Evolutionary conservation across 2,113 vertebrate species (phyloP), one percentile per base, ranked within the genome.

Genomic region (Cyanoderma ruficeps): DNA sequence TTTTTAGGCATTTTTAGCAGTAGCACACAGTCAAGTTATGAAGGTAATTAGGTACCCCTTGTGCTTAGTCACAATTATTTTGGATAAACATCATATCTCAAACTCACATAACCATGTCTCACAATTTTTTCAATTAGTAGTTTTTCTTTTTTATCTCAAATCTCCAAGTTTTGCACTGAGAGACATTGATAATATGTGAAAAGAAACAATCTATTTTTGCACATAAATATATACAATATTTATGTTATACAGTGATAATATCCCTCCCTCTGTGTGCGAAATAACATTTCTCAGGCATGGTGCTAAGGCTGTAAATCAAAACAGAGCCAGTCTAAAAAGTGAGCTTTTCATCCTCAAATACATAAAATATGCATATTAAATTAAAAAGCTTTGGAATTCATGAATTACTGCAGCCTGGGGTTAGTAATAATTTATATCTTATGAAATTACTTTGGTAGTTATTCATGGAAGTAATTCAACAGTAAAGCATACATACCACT

Each of bases 401-500:
- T 95, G 85, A 89, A 78, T 83, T 94, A 90, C 85, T 89, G 27
- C 83, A 81, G 79, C 75, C 77, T 72, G 61, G 39, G 49, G 71
- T 78, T 91, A 86, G 87, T 80, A 95, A 94, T 95, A 94, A 96
- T 96, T 96, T 93, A 94, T 97, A 79, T 77, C 53, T 57, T 77
- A 56, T 50, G 72, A 95, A 94, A 95, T 95, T 95, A 82, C 69
- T 89, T 72, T 56, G 68, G 49, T 82, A 87, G 72, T 89, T 93
- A 89, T 95, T 84, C 35, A 94, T 75, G 65, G 39, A 57, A 78
- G 56, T 70, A 89, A 78, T 30, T 87, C 64, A 71, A 25, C 53
- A 63, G 20, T 44, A 75, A 93, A 71, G 17, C 61, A 56, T 37
- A 52, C 10, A 28, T 79, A 68, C 56, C 35, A 68, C 50, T 42